phyloP scores from a whole-genome alignment of 35 echinoderm and acorn worm genomes.

The Heliocidaris tuberculata region DNA sequence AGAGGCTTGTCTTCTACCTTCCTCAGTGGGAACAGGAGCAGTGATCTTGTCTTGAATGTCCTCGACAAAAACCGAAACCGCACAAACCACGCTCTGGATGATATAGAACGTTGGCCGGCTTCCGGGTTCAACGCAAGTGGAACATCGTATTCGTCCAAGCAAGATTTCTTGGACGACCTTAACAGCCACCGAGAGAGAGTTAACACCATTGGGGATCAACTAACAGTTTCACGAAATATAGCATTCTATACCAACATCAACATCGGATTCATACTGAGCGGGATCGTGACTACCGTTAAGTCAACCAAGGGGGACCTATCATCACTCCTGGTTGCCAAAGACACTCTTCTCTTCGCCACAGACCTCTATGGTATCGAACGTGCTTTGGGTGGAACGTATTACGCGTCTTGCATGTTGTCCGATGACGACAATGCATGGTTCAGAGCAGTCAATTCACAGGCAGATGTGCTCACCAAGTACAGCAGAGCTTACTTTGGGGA shows the following conservation, averaged over 20 bases:
- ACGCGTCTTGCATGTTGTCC: slow-evolving; percentile 28
- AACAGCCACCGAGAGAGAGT: slow-evolving; percentile 10
- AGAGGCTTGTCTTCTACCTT: slow-evolving; percentile 41
- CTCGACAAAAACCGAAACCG: background rate
- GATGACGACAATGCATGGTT: slow-evolving; percentile 46
- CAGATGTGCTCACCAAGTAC: background rate
- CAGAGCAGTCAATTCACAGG: slow-evolving; percentile 26
- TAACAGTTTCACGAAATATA: slow-evolving; percentile 32
- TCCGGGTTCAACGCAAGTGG: background rate
- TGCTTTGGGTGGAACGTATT: slow-evolving; percentile 51
- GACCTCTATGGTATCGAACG: slow-evolving; percentile 60
- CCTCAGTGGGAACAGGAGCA: slow-evolving; percentile 40
- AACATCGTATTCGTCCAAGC: background rate
- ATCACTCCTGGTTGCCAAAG: slow-evolving; percentile 43
- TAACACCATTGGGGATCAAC: background rate
- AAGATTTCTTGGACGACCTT: background rate
- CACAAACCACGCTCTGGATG: background rate
- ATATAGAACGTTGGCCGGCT: background rate
- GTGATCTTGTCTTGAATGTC: background rate
- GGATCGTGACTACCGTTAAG: background rate
- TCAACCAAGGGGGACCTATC: background rate
- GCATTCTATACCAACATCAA: slow-evolving; percentile 49
- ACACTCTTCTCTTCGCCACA: slow-evolving; percentile 47
- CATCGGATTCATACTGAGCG: slow-evolving; percentile 5
- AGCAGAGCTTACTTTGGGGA: slow-evolving; percentile 35